Percentiles rank a stretch among this genome's conserved stretches.
Evolutionary conservation across 2,797 vertebrate species (phyloP).

Genomic region (Pseudomugil gertrudae): DNA sequence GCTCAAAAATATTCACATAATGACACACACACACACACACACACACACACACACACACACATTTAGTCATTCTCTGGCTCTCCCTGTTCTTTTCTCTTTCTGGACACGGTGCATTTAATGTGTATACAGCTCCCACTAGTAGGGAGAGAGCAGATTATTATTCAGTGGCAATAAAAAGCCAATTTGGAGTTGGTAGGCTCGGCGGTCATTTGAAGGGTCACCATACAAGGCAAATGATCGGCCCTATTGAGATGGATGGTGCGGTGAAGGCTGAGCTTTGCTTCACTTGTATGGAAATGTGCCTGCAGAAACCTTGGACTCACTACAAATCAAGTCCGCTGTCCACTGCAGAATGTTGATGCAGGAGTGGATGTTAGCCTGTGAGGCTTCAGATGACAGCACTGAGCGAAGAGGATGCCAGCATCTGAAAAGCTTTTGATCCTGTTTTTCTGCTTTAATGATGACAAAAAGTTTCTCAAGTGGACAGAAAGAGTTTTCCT

Average conservation of each 20-base stretch:
- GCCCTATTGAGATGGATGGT: conserved; percentile 73
- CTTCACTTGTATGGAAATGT: conserved; percentile 65
- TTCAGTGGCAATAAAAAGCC: conserved; percentile 80
- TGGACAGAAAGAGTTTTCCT: conserved; percentile 6
- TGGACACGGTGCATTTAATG: conserved; percentile 70
- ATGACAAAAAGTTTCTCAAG: conserved; percentile 15
- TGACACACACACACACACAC: conserved; percentile 19
- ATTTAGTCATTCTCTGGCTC: conserved; percentile 37
- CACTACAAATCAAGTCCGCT: conserved; percentile 56
- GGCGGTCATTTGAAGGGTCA: conserved; percentile 75
- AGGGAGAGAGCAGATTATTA: conserved; percentile 73
- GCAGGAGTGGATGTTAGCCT: conserved; percentile 19
- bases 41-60: conserved; percentile 36
- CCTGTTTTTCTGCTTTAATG: conserved; percentile 26
- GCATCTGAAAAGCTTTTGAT: conserved; percentile 28
- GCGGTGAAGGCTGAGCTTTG: conserved; percentile 57
- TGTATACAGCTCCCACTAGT: conserved; percentile 72
- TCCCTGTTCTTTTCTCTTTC: conserved; percentile 53
- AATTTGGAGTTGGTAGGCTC: conserved; percentile 73
- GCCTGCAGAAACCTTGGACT: conserved; percentile 63
- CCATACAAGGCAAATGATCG: conserved; percentile 72
- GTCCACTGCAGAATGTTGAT: conserved; percentile 55
- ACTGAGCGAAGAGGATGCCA: conserved; percentile 11
- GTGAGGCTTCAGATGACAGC: conserved; percentile 36
- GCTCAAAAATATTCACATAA: conserved; percentile 33